These are phyloP conservation scores for Holotrichia oblita DNA, from an alignment of 1,140 invertebrate genomes.

Conservation along the genomic window DNA sequence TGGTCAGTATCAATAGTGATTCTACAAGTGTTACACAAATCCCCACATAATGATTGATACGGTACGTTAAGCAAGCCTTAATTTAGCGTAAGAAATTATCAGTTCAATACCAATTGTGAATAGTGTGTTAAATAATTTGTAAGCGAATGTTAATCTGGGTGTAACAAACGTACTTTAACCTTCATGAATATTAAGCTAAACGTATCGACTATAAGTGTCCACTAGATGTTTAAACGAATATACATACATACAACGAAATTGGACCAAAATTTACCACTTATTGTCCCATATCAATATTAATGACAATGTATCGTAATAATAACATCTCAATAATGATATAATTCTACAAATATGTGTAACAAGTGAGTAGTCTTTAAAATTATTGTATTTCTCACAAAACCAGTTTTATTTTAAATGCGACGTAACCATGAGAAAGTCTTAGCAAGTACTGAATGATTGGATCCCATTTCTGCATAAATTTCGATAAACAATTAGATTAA, in stretches of 20 bases:
- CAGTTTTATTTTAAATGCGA: too few species aligned
- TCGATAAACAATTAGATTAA: too few species aligned
- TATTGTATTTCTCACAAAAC: background rate
- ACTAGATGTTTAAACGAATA: background rate
- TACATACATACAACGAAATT: background rate
- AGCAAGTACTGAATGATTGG: too few species aligned
- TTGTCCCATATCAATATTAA: too few species aligned
- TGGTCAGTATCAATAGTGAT: background rate
- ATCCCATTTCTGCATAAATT: too few species aligned
- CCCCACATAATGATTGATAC: background rate
- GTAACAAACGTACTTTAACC: background rate
- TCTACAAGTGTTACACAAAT: background rate
- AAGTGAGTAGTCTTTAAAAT: too few species aligned
- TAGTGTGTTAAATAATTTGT: background rate
- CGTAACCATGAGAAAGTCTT: too few species aligned
- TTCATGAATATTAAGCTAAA: constrained; percentile 6
- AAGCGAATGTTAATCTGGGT: background rate
- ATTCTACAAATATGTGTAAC: too few species aligned
- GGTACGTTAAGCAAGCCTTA: background rate
- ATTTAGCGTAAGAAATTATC: too few species aligned
- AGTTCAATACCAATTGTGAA: background rate
- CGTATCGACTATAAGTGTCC: background rate
- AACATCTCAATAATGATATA: too few species aligned
- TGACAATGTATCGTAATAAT: too few species aligned
- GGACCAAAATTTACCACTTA: too few species aligned